phyloP scores from a whole-genome alignment of 2,113 vertebrate species.

The Trachemys scripta region DNA sequence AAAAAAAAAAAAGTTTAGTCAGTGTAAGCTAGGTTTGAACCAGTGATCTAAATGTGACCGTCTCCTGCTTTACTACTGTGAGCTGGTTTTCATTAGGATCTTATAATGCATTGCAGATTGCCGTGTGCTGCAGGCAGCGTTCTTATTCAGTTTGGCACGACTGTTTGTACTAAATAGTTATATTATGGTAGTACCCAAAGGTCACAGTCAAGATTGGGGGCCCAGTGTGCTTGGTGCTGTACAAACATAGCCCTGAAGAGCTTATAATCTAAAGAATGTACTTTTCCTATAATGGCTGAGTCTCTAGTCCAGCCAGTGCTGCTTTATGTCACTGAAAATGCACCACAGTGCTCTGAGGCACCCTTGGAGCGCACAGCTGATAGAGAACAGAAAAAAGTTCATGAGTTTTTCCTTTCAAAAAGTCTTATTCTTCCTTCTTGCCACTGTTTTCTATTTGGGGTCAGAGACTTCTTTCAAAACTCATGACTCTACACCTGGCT shows the following conservation, averaged over 20 bases:
- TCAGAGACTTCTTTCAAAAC: not conserved
- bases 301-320: not conserved
- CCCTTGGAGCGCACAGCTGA: not conserved
- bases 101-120: not conserved
- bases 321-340: not conserved
- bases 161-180: not conserved
- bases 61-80: not conserved
- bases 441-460: not conserved
- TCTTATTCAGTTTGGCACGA: not conserved
- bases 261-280: not conserved
- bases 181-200: not conserved
- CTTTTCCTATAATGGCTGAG: not conserved
- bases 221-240: not conserved
- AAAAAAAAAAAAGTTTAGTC: not conserved
- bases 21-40: not conserved
- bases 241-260: not conserved
- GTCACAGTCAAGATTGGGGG: not conserved
- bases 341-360: not conserved
- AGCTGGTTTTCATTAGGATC: not conserved
- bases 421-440: no score
- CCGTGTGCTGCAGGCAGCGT: not conserved
- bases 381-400: not conserved
- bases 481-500: not conserved
- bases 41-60: not conserved
- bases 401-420: not conserved